Evolutionary conservation across 2,113 vertebrate species (phyloP).

Genomic region (Centrocercus urophasianus): DNA sequence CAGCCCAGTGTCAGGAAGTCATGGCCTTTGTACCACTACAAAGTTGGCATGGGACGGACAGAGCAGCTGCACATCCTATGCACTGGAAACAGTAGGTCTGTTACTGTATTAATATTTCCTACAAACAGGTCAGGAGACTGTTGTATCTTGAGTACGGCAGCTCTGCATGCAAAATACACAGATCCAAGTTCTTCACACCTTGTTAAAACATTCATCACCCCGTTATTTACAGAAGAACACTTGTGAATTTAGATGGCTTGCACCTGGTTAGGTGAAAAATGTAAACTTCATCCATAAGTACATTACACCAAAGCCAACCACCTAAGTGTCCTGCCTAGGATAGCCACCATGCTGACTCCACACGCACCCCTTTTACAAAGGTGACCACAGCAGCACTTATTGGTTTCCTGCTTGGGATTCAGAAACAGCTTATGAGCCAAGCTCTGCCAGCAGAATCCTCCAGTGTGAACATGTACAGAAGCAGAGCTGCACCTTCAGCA

Average conservation of each 20-base stretch:
- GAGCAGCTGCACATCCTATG: background rate
- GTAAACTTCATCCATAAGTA: background rate
- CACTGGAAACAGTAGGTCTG: background rate
- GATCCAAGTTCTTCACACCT: background rate
- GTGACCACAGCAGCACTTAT: background rate
- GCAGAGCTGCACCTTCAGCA: background rate
- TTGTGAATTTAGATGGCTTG: background rate
- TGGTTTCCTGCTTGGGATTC: background rate
- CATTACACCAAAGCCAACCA: background rate
- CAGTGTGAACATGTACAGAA: conserved; percentile 4
- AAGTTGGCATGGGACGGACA: background rate
- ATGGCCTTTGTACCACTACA: background rate
- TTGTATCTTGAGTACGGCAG: background rate
- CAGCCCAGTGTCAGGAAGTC: background rate
- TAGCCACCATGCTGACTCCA: background rate
- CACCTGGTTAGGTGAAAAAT: conserved; percentile 28
- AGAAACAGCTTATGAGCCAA: background rate
- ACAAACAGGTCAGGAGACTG: background rate
- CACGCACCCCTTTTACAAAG: background rate
- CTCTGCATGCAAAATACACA: background rate
- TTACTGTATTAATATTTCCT: background rate
- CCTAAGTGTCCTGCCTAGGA: background rate
- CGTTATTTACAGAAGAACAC: conserved; percentile 13
- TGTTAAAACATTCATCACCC: conserved; percentile 7
- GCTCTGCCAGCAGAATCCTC: background rate